A percentile compares a stretch with the other conserved stretches of the same genome.
phyloP scores from a whole-genome alignment of 1,140 invertebrate species.

The Riptortus pedestris region DNA sequence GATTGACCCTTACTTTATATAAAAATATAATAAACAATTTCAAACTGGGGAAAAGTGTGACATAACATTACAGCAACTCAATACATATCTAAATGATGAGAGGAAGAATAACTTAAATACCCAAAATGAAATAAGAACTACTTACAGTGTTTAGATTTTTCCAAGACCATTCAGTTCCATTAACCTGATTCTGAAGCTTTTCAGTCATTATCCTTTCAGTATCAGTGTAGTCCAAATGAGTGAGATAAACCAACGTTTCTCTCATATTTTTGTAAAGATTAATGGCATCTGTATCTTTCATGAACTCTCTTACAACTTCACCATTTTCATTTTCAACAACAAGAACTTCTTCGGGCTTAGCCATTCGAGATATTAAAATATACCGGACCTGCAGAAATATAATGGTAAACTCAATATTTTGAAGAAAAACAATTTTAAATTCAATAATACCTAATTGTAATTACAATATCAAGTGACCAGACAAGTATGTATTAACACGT shows the following conservation, averaged over 20 bases:
- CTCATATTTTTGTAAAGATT: conserved; percentile 99
- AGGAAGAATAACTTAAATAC: no score
- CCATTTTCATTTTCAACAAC: conserved; percentile 99
- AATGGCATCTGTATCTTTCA: conserved; percentile 99
- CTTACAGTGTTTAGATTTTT: conserved; percentile 93
- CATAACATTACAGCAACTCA: no score
- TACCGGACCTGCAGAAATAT: conserved; percentile 57
- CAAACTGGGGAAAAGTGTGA: no score
- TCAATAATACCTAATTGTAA: background rate
- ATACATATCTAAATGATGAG: no score
- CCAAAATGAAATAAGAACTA: conserved; percentile 20
- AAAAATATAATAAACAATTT: no score
- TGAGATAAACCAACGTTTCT: conserved; percentile 96
- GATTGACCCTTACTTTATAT: no score
- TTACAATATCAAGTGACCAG: conserved; percentile 22
- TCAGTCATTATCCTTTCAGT: conserved; percentile 99
- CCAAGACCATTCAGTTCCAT: conserved; percentile 99
- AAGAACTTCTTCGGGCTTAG: conserved; percentile 99
- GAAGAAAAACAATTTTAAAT: background rate
- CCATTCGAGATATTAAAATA: conserved; percentile 99
- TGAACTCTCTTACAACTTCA: conserved; percentile 97
- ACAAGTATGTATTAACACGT: background rate
- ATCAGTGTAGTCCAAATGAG: conserved; percentile 95
- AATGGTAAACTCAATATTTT: background rate
- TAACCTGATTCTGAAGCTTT: conserved; percentile 97